A percentile compares a stretch with the other conserved stretches of the same genome.
These are phyloP conservation scores for Deroplatys truncata DNA, from an alignment of 2,888 invertebrate species.

Conservation along the genomic window DNA sequence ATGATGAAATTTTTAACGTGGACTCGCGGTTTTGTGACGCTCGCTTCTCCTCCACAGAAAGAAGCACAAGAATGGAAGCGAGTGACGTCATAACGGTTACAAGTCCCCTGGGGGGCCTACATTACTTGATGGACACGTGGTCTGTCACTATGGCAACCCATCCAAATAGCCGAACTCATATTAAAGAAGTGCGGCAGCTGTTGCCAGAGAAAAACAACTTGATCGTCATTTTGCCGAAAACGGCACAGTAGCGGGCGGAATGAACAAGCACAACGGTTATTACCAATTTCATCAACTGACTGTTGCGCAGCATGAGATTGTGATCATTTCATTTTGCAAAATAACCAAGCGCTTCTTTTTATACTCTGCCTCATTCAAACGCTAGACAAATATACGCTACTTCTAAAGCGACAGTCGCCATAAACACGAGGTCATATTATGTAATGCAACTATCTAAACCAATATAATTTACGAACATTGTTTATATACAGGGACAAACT, in stretches of 20 bases:
- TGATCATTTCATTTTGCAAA: not conserved
- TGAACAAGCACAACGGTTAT: not conserved
- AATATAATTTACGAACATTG: too few relatives aligned
- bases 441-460: too few relatives aligned
- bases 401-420: too few relatives aligned
- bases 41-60: not conserved
- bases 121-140: not conserved
- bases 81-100: not conserved
- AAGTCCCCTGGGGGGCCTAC: not conserved
- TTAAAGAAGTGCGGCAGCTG: not conserved
- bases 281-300: not conserved
- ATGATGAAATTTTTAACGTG: not conserved
- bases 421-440: too few relatives aligned
- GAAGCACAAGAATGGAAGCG: not conserved
- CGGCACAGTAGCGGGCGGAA: not conserved
- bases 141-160: not conserved
- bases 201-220: not conserved
- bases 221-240: not conserved
- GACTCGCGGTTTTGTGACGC: not conserved
- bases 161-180: not conserved
- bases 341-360: not conserved
- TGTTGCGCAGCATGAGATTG: not conserved
- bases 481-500: too few relatives aligned
- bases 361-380: too few relatives aligned
- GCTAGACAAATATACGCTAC: too few relatives aligned